Conservation (phyloP, 1,140 invertebrate genomes). For the Habropoda laboriosa region DNA sequence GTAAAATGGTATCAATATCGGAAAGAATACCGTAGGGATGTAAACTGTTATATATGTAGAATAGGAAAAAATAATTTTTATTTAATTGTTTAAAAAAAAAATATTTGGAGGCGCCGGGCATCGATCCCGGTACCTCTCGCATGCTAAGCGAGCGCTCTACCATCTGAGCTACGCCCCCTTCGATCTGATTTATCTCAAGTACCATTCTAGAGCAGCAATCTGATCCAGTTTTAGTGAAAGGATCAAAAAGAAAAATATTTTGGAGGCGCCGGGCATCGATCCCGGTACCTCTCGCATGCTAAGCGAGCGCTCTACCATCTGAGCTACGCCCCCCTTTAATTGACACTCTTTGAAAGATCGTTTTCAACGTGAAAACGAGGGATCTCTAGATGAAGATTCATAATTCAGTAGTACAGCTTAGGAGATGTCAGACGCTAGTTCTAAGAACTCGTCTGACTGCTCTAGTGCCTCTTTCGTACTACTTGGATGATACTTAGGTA, state of each 20-base stretch:
- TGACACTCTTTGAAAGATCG: background rate
- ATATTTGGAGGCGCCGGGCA: conserved; percentile 88
- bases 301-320: conserved; percentile 94
- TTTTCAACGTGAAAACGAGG: background rate
- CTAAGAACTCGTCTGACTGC: too few relatives aligned
- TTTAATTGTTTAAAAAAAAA: conserved; percentile 57
- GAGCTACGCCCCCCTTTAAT: conserved; percentile 84
- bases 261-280: conserved; percentile 92
- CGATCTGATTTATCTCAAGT: background rate
- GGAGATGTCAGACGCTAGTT: background rate
- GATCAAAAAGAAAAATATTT: conserved; percentile 68
- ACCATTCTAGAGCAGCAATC: background rate
- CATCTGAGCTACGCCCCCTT: conserved; percentile 87
- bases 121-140: conserved; percentile 93
- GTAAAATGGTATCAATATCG: background rate
- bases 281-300: conserved; percentile 93
- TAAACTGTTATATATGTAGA: too few relatives aligned
- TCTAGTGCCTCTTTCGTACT: background rate
- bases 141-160: conserved; percentile 94
- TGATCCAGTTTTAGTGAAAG: conserved; percentile 40
- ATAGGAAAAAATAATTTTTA: background rate
- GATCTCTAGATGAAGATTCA: background rate
- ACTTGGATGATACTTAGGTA: background rate
- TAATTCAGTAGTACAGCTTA: conserved; percentile 14
- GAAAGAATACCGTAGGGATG: too few relatives aligned